Percentiles rank a stretch among this genome's conserved stretches.
Evolutionary conservation across 92 coral and sea anemone genomes (phyloP).

Genomic region (Metridium senile): DNA sequence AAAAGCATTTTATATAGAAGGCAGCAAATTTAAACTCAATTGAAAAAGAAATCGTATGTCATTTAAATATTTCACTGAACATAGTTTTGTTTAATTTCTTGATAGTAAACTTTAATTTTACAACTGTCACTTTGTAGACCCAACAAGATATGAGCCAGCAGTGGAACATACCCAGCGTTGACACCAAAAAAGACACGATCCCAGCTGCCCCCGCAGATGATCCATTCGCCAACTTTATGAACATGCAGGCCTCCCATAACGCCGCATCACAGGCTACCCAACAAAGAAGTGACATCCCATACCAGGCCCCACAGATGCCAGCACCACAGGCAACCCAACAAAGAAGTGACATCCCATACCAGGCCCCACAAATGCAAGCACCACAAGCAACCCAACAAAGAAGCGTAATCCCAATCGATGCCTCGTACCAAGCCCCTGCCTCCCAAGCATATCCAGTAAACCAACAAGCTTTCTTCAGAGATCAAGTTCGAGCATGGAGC

Average conservation of each 20-base stretch:
- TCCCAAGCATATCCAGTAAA: conserved; percentile 9
- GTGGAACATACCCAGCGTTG: conserved; percentile 27
- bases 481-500: conserved; percentile 24
- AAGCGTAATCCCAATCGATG: conserved; percentile 52
- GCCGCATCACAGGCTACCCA: conserved; percentile 58
- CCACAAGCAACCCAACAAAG: conserved; percentile 44
- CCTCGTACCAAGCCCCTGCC: conserved; percentile 36
- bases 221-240: conserved; percentile 82
- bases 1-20: too few species aligned
- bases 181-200: conserved; percentile 60
- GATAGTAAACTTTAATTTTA: too few species aligned
- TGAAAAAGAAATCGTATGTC: too few species aligned
- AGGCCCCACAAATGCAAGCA: conserved; percentile 12
- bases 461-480: conserved; percentile 33
- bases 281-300: conserved; percentile 42
- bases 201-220: conserved; percentile 55
- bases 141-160: not conserved
- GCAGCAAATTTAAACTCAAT: too few species aligned
- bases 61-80: too few species aligned
- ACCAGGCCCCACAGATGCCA: conserved; percentile 15
- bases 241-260: conserved; percentile 67
- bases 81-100: not conserved
- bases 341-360: conserved; percentile 46
- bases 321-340: conserved; percentile 57
- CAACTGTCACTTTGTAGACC: not conserved